These are phyloP conservation scores for Caranx ignobilis DNA, from an alignment of 2,113 vertebrate species.

Conservation along the genomic window DNA sequence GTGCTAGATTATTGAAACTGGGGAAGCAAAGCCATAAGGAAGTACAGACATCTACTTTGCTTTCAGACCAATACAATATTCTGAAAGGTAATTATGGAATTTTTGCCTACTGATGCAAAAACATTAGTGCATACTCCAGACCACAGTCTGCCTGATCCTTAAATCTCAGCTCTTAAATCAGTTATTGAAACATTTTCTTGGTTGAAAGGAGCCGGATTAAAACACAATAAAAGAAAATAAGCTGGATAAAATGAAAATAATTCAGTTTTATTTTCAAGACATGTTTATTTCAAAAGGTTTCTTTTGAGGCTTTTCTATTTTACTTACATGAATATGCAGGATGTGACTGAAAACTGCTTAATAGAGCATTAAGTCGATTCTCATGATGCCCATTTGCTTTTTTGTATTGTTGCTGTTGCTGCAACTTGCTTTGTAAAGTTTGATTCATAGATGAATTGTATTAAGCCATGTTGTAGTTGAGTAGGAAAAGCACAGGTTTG, in stretches of 20 bases:
- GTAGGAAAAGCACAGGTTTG: background rate
- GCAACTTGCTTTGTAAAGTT: background rate
- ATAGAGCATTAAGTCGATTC: background rate
- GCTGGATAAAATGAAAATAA: background rate
- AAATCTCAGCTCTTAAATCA: background rate
- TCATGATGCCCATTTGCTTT: slow-evolving; percentile 1
- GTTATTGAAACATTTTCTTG: background rate
- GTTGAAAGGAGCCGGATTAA: background rate
- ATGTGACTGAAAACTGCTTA: background rate
- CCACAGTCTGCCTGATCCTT: background rate
- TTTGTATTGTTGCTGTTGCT: background rate
- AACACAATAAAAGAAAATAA: background rate
- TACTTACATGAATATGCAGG: background rate
- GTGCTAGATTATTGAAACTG: too few relatives aligned
- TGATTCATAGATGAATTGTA: background rate
- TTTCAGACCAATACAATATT: too few relatives aligned
- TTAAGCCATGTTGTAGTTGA: background rate
- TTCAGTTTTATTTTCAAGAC: background rate
- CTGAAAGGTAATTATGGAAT: too few relatives aligned
- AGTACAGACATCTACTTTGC: too few relatives aligned
- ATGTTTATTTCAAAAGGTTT: background rate
- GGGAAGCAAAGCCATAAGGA: too few relatives aligned
- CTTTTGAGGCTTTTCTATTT: background rate
- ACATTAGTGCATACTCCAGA: background rate
- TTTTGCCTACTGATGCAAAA: too few relatives aligned